Base-by-base conservation (phyloP, 2,888 invertebrate genomes). In the Agriopis marginaria region DNA sequence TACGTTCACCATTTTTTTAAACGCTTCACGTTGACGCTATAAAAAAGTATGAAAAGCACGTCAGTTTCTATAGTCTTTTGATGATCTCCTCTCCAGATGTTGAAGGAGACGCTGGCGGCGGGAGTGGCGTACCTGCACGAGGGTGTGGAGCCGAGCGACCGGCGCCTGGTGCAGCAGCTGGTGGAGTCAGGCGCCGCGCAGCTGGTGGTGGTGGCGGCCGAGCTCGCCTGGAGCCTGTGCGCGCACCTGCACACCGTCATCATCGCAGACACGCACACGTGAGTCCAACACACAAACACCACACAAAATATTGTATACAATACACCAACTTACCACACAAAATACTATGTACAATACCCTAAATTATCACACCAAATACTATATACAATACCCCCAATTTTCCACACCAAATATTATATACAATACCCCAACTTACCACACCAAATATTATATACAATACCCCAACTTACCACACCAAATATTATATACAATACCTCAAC, bases 121-220 rank as follows among this genome's bases (percentile, higher is more conserved):
- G 99, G 99, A 42, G 99, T 99, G 14, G 99, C 98, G 0, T 99
- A 99, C 90, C 95, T 99, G 61, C 99, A 99, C 90, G 99, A 99
- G 93, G 99, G 99, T 10, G 95, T 99, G 9, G 96, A 96, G 3
- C 90, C 96, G 0, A 95, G 96, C 56, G 99, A 99, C 94, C 95
- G 98, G 61, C 96, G 97, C 40, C 95, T 99, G 60, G 99, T 99
- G 10, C 98, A 99, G 83, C 98, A 98, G 87, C 94, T 99, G 64
- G 98, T 99, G 84, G 97, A 98, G 86, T 97, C 97, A 0, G 99
- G 98, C 1, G 99, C 99, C 0, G 97, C 99, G 53, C 97, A 98
- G 92, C 83, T 93, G 68, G 97, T 99, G 58, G 99, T 99, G 3
- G 98, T 98, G 0, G 98, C 99, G 0, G 95, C 98, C 3, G 98